Conservation (phyloP, 2,797 vertebrate species). For the Spea hammondii region DNA sequence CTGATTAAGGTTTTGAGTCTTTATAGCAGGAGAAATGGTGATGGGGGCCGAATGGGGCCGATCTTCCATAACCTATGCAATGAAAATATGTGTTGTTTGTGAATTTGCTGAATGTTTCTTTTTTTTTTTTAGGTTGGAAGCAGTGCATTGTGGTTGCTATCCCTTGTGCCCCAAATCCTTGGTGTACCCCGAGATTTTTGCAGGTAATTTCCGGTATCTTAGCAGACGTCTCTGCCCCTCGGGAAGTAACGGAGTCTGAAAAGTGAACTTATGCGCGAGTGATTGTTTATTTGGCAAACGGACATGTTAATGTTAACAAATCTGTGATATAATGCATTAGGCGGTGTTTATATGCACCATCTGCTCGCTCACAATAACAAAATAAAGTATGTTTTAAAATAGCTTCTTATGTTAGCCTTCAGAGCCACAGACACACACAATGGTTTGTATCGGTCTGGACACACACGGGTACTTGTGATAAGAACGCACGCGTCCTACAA, state of each 20-base stretch:
- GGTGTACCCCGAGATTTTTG: constrained; percentile 94
- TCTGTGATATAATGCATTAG: constrained; percentile 83
- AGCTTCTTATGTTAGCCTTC: constrained; percentile 71
- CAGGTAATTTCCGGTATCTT: constrained; percentile 73
- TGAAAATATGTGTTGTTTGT: neutral
- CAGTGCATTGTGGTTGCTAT: constrained; percentile 91
- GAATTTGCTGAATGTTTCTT: constrained; percentile 15
- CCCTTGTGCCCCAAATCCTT: constrained; percentile 90
- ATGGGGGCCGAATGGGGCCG: no score
- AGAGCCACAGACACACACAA: neutral
- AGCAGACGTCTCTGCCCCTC: neutral
- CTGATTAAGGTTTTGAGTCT: no score
- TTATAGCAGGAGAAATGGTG: no score
- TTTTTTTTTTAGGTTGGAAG: constrained; percentile 80
- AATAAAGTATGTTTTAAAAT: constrained; percentile 79
- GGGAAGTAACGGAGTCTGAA: constrained; percentile 65
- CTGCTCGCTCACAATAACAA: constrained; percentile 82
- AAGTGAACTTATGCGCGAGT: constrained; percentile 69
- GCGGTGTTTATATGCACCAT: constrained; percentile 80
- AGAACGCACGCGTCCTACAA: no score
- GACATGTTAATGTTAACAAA: constrained; percentile 78
- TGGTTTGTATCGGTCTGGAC: no score
- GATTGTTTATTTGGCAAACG: constrained; percentile 82
- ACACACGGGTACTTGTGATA: no score
- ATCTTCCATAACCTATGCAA: neutral